Evolutionary conservation across 2,888 invertebrate species (phyloP).

Genomic region (Belgica antarctica): DNA sequence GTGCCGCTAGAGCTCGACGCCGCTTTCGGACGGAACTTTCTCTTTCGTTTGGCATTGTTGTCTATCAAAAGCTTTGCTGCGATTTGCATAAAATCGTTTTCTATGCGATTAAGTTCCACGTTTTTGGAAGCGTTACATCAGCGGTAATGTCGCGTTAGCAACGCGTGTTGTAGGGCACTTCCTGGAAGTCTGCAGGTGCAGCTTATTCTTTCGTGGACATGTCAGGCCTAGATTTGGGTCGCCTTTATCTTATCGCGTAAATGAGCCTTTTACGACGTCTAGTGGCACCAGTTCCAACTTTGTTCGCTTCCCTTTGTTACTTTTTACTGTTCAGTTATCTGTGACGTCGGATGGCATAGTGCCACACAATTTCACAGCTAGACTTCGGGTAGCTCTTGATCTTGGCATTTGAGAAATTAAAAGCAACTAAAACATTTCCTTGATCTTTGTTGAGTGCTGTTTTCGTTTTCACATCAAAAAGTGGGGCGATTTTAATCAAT

Average conservation of each 20-base stretch:
- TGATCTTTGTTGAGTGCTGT: slow-evolving; percentile 16
- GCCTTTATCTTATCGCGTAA: slow-evolving; percentile 28
- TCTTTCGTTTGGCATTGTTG: slow-evolving; percentile 7
- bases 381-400: slow-evolving; percentile 3
- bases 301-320: neutral
- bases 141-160: neutral
- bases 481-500: no score
- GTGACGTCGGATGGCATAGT: slow-evolving; percentile 12
- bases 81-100: slow-evolving; percentile 27
- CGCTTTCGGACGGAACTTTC: slow-evolving; percentile 19
- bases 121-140: slow-evolving; percentile 9
- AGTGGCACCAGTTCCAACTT: slow-evolving; percentile 27
- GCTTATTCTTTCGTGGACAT: neutral
- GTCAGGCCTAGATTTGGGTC: neutral
- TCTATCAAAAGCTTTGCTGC: neutral
- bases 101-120: slow-evolving; percentile 1
- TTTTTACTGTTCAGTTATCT: neutral
- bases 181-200: neutral
- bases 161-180: neutral
- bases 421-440: slow-evolving; percentile 5
- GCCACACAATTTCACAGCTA: slow-evolving; percentile 7
- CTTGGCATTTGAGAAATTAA: slow-evolving; percentile 29
- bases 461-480: neutral
- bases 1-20: neutral
- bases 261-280: slow-evolving; percentile 11